Evolutionary conservation across 2,888 invertebrate genomes (phyloP).

Genomic region (Parthenolecanium corni): DNA sequence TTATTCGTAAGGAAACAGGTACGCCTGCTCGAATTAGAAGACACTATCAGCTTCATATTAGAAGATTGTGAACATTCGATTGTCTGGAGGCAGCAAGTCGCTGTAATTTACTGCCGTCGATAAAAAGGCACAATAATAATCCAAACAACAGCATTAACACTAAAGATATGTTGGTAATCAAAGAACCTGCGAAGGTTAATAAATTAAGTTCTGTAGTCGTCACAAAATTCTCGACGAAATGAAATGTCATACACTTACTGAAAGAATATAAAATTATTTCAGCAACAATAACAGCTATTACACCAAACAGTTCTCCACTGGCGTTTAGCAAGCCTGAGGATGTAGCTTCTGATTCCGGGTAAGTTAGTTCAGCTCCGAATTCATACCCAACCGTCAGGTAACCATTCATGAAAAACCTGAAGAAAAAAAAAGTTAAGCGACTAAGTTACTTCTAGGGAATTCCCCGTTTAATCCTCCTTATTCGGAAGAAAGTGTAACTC

Average conservation of each 20-base stretch:
- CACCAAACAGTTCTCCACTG: slow-evolving; percentile 35
- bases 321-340: slow-evolving; percentile 36
- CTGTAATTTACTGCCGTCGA: slow-evolving; percentile 19
- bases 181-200: not conserved
- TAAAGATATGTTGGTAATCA: slow-evolving; percentile 16
- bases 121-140: slow-evolving; percentile 22
- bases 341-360: slow-evolving; percentile 36
- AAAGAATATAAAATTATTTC: slow-evolving; percentile 44
- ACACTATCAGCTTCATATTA: no score
- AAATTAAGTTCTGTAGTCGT: no score
- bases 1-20: no score
- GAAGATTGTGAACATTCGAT: not conserved
- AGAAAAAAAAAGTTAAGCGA: not conserved
- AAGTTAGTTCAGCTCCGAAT: slow-evolving; percentile 36
- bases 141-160: slow-evolving; percentile 14
- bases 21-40: no score
- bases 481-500: no score
- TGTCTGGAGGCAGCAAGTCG: slow-evolving; percentile 14
- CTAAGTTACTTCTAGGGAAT: not conserved
- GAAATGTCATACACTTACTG: slow-evolving; percentile 37
- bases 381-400: slow-evolving; percentile 36
- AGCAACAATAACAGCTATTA: slow-evolving; percentile 33
- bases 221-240: no score
- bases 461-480: no score
- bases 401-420: slow-evolving; percentile 34